Conservation (phyloP, 2,888 invertebrate genomes). For the Cantharis lateralis region DNA sequence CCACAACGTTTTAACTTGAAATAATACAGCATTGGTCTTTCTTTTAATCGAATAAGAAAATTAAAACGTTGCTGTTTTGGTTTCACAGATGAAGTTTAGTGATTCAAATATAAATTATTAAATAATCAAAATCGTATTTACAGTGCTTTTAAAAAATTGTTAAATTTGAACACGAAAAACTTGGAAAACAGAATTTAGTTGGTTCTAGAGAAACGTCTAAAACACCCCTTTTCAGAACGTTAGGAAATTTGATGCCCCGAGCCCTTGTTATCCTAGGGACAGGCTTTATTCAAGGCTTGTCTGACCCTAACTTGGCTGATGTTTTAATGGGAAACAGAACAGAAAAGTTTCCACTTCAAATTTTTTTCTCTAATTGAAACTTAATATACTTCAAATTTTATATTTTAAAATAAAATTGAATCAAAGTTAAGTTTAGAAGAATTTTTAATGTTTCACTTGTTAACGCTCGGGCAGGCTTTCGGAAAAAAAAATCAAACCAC, state of each 20-base stretch:
- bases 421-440: not conserved
- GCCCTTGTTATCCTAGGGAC: not conserved
- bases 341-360: not conserved
- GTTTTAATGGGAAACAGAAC: not conserved
- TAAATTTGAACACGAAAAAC: not conserved
- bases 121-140: not conserved
- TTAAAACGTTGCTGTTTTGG: slow-evolving; percentile 17
- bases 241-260: not conserved
- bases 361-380: not conserved
- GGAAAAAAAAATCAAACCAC: not conserved
- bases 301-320: not conserved
- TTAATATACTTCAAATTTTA: not conserved
- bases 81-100: slow-evolving; percentile 25
- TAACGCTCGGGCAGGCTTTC: not conserved
- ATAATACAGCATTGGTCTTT: slow-evolving; percentile 28
- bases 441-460: not conserved
- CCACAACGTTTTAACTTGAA: slow-evolving; percentile 21
- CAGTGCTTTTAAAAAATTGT: not conserved
- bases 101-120: slow-evolving; percentile 20
- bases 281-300: not conserved
- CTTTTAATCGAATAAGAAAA: slow-evolving; percentile 20
- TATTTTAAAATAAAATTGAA: not conserved
- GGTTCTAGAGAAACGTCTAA: not conserved
- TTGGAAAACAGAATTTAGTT: not conserved
- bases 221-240: not conserved